Evolutionary conservation across 2,888 invertebrate species (phyloP).

Genomic region (Diarsia rubi): DNA sequence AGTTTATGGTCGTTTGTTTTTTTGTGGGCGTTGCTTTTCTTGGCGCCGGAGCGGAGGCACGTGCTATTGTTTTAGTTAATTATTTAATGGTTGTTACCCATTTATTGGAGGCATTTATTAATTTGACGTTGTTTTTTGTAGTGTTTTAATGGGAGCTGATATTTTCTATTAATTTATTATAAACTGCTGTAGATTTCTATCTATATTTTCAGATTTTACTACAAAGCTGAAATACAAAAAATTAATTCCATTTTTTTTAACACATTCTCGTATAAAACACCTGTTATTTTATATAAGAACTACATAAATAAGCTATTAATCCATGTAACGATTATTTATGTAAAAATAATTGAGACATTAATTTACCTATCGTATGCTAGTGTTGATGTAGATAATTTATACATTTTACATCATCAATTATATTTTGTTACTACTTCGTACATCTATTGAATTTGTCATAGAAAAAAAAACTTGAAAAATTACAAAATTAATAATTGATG

Average conservation of each 20-base stretch:
- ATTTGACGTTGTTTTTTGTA: not conserved
- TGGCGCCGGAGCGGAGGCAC: slow-evolving; percentile 51
- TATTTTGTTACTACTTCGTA: slow-evolving; percentile 22
- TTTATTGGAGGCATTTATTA: slow-evolving; percentile 24
- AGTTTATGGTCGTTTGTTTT: slow-evolving; percentile 27
- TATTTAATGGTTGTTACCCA: slow-evolving; percentile 13
- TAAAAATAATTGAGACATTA: slow-evolving; percentile 63
- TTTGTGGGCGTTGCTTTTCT: slow-evolving; percentile 51
- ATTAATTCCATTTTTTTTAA: not conserved
- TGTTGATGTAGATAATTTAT: slow-evolving; percentile 53
- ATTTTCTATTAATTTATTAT: not conserved
- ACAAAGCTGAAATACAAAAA: slow-evolving; percentile 1
- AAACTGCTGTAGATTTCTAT: not conserved
- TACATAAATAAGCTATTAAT: slow-evolving; percentile 42
- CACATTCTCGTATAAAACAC: not conserved
- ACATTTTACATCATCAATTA: slow-evolving; percentile 51
- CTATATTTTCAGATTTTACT: not conserved
- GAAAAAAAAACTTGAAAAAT: slow-evolving; percentile 39
- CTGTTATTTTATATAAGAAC: slow-evolving; percentile 30
- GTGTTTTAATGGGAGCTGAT: not conserved
- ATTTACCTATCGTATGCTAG: slow-evolving; percentile 30
- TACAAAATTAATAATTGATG: slow-evolving; percentile 30
- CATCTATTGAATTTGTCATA: slow-evolving; percentile 13
- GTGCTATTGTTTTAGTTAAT: slow-evolving; percentile 47
- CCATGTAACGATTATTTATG: slow-evolving; percentile 70